Conservation (phyloP, 2,797 vertebrate genomes). For the Urosaurus nigricauda region DNA sequence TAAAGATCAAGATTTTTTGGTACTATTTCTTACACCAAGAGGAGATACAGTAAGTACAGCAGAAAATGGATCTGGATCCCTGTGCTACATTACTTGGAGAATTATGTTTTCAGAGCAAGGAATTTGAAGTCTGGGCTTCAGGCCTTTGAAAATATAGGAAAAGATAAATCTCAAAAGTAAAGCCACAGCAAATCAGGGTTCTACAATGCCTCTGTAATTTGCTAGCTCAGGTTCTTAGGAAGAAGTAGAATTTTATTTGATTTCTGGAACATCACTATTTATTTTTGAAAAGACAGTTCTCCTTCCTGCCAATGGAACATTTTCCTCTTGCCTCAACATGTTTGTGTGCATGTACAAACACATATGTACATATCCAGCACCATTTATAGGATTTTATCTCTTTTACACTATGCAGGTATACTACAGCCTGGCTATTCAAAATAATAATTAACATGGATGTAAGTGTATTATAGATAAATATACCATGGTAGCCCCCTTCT, state of each 20-base stretch:
- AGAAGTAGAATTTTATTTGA: not conserved
- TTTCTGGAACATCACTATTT: no score
- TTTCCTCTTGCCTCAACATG: no score
- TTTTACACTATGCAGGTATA: not conserved
- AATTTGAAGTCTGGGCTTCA: not conserved
- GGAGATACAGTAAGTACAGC: not conserved
- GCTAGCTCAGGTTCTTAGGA: not conserved
- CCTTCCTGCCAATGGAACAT: no score
- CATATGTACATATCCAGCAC: no score
- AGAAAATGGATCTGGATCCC: not conserved
- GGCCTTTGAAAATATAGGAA: not conserved
- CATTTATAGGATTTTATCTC: no score
- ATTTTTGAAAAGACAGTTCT: no score
- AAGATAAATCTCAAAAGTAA: not conserved
- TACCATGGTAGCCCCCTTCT: not conserved
- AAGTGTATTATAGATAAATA: not conserved
- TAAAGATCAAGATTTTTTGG: constrained; percentile 3
- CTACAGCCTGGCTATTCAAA: not conserved
- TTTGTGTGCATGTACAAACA: no score
- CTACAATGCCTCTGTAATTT: not conserved
- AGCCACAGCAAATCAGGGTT: not conserved
- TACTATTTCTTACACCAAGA: constrained; percentile 10
- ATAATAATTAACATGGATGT: not conserved
- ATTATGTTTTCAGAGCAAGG: not conserved
- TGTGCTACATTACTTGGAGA: not conserved